Percentiles rank a stretch among this genome's conserved stretches.
These are phyloP conservation scores for Oceanites oceanicus DNA, from an alignment of 2,113 vertebrate genomes.

Conservation along the genomic window DNA sequence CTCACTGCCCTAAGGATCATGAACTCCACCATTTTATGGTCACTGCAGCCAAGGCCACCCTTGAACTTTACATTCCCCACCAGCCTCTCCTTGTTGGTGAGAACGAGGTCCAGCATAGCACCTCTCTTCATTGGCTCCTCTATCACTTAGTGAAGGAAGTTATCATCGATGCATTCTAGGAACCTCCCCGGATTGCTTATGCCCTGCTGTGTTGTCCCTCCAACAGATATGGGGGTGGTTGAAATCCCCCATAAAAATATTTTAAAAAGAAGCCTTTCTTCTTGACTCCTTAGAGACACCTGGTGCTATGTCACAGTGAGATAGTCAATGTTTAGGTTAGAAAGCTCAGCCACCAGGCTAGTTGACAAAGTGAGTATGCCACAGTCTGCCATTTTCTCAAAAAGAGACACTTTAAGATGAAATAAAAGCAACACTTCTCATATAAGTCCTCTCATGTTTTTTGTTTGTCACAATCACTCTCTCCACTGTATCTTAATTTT, in stretches of 20 bases:
- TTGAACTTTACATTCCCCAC: too few species aligned
- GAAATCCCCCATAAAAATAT: background rate
- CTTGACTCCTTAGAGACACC: background rate
- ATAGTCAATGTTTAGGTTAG: background rate
- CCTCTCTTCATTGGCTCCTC: too few species aligned
- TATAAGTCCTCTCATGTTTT: accelerated
- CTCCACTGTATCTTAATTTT: background rate
- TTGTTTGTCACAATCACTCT: background rate
- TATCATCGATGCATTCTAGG: too few species aligned
- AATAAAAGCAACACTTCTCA: background rate
- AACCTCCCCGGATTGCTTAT: too few species aligned
- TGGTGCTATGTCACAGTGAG: background rate
- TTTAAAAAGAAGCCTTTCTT: background rate
- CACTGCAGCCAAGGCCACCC: too few species aligned
- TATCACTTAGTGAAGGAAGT: too few species aligned
- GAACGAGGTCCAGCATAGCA: too few species aligned
- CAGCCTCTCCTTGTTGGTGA: too few species aligned
- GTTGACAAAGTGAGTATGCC: accelerated
- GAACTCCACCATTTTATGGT: too few species aligned
- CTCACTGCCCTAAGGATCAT: too few species aligned
- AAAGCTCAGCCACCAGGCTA: background rate
- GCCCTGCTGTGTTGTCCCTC: too few species aligned
- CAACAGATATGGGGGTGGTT: too few species aligned
- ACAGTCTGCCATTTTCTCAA: background rate
- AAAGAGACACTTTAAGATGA: background rate